Base-by-base conservation (phyloP, 2,888 invertebrate genomes). In the Muschampia plurimacula region DNA sequence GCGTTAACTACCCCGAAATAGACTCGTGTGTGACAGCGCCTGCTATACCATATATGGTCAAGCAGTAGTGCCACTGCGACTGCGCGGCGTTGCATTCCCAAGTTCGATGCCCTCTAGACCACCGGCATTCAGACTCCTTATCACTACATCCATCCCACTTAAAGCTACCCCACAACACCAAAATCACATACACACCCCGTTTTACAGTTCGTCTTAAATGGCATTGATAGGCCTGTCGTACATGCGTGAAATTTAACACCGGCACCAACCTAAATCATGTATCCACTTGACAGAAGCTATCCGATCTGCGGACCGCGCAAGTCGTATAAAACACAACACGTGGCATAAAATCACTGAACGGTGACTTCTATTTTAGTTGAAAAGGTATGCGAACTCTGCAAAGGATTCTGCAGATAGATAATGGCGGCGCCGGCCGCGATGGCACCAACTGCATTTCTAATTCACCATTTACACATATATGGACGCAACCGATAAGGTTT, bases 301-400 rank as follows among this genome's bases (percentile, higher is more conserved):
- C 65, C 28, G 36, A 55, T 12, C 36, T 36, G 44, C 63, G 72
- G 46, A 63, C 44, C 63, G 62, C 63, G 13, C 44, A 67, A 15
- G 62, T 44, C 62, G 63, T 55, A 67, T 76, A 74, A 86, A 89
- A 86, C 88, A 92, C 88, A 86, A 91, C 93, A 93, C 93, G 93
- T 94, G 93, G 93, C 93, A 89, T 87, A 88, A 89, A 92, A 91
- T 91, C 93, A 93, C 90, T 93, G 93, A 89, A 92, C 92, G 88
- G 88, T 92, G 90, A 91, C 91, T 89, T 88, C 81, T 87, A 86
- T 86, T 89, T 91, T 88, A 12, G 83, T 87, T 78, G 85, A 92
- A 93, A 91, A 93, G 89, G 92, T 91, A 90, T 94, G 93, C 93
- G 86, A 93, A 92, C 91, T 91, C 86, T 76, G 80, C 83, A 83